Conservation (phyloP, 2,113 vertebrate species). For the Ammodytes dubius region DNA sequence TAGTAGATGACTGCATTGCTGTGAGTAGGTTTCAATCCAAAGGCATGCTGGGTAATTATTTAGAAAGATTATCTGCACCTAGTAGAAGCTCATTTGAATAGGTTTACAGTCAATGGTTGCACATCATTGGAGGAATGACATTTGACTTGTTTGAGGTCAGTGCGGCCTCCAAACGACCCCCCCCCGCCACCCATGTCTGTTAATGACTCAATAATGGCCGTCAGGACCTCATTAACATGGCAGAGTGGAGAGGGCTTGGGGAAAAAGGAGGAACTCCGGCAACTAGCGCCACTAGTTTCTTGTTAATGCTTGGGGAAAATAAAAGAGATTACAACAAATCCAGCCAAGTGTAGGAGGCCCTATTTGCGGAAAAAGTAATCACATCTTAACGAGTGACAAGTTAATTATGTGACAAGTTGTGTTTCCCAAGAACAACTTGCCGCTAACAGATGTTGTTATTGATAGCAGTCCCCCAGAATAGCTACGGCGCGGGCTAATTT, state of each 20-base stretch:
- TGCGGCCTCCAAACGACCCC: slow-evolving; percentile 81
- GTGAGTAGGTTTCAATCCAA: slow-evolving; percentile 90
- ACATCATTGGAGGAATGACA: slow-evolving; percentile 88
- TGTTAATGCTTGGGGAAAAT: slow-evolving; percentile 81
- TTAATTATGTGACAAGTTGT: slow-evolving; percentile 93
- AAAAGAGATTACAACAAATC: slow-evolving; percentile 41
- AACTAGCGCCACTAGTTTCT: slow-evolving; percentile 81
- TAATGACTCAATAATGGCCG: slow-evolving; percentile 97
- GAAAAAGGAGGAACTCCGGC: slow-evolving; percentile 94
- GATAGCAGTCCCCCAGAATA: slow-evolving; percentile 61
- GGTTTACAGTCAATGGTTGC: slow-evolving; percentile 92
- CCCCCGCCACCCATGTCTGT: slow-evolving; percentile 82
- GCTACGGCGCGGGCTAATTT: slow-evolving; percentile 47
- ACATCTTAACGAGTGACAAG: slow-evolving; percentile 85
- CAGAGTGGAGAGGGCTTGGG: slow-evolving; percentile 84
- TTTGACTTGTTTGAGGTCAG: slow-evolving; percentile 95
- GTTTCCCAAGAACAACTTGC: slow-evolving; percentile 81
- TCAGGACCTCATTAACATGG: slow-evolving; percentile 95
- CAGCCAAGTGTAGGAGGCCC: slow-evolving; percentile 62
- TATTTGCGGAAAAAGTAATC: slow-evolving; percentile 58
- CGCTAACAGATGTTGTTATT: slow-evolving; percentile 75
- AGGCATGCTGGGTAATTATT: slow-evolving; percentile 93
- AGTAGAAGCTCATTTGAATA: slow-evolving; percentile 83
- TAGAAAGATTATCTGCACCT: slow-evolving; percentile 92
- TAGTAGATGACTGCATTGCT: slow-evolving; percentile 79